Percentiles rank a stretch among this genome's conserved stretches.
These are phyloP conservation scores for Noctua janthe DNA, from an alignment of 2,888 invertebrate genomes.

Conservation along the genomic window DNA sequence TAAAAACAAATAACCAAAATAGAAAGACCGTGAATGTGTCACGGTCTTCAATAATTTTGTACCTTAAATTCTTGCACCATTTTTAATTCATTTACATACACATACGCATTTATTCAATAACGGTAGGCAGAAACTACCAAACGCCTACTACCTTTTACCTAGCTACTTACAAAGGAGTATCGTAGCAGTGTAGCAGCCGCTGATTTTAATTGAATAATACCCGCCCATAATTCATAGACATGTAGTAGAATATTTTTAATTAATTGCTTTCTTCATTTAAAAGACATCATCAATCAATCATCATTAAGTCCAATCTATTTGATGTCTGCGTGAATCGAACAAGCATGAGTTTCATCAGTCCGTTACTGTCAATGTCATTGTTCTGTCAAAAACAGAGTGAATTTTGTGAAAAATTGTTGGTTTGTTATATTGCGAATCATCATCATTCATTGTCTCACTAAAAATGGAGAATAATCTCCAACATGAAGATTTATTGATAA, in stretches of 20 bases:
- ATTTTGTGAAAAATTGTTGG: slow-evolving; percentile 36
- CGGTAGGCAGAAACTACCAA: not conserved
- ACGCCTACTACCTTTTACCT: not conserved
- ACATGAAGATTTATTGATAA: slow-evolving; percentile 92
- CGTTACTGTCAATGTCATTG: slow-evolving; percentile 13
- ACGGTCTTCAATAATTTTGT: not conserved
- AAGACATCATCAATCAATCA: not conserved
- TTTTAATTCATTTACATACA: not conserved
- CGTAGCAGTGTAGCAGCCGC: not conserved
- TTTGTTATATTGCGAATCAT: slow-evolving; percentile 72
- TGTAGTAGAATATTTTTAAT: not conserved
- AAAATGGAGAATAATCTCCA: slow-evolving; percentile 82
- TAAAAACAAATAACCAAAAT: not conserved
- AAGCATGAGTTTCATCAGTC: not conserved
- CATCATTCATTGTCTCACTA: slow-evolving; percentile 50
- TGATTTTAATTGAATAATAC: not conserved
- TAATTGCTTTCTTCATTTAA: not conserved
- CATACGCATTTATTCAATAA: not conserved
- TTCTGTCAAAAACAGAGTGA: slow-evolving; percentile 27
- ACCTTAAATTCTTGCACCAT: not conserved
- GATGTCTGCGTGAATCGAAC: slow-evolving; percentile 16
- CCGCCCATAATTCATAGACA: not conserved
- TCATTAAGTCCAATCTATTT: not conserved
- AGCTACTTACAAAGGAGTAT: not conserved
- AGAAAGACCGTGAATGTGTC: not conserved